These are phyloP conservation scores for Clunio marinus DNA, from an alignment of 2,888 invertebrate genomes.

Conservation along the genomic window DNA sequence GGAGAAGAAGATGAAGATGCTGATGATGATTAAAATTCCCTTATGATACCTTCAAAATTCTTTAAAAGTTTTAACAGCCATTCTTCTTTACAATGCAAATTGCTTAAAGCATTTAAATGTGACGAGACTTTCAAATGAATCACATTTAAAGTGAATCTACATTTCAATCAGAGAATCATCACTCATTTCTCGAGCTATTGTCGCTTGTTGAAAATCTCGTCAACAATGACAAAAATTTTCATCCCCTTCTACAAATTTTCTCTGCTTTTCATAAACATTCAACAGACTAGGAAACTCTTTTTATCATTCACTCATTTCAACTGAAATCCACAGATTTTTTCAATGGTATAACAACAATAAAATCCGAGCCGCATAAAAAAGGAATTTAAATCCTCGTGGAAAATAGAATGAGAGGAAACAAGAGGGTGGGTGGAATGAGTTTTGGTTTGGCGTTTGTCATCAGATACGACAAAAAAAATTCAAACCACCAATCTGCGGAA, in stretches of 20 bases:
- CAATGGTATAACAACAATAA: not conserved
- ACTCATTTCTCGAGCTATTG: not conserved
- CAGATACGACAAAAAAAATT: conserved; percentile 30
- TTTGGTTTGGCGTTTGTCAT: conserved; percentile 30
- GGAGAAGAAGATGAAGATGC: not conserved
- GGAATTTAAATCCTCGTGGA: conserved; percentile 32
- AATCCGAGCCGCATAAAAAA: conserved; percentile 28
- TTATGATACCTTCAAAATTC: too few species aligned
- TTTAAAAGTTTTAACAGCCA: too few species aligned
- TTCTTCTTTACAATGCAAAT: too few species aligned
- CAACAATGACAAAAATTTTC: not conserved
- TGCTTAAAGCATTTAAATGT: too few species aligned
- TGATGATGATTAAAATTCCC: not conserved
- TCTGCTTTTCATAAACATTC: not conserved
- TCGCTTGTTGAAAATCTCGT: not conserved
- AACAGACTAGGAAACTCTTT: conserved; percentile 7
- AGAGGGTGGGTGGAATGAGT: conserved; percentile 8
- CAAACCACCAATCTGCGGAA: conserved; percentile 26
- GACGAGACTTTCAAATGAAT: too few species aligned
- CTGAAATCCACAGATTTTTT: conserved; percentile 10
- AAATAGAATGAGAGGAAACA: not conserved
- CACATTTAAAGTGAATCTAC: conserved; percentile 5
- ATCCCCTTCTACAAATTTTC: not conserved
- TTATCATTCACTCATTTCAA: conserved; percentile 10
- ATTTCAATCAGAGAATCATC: conserved; percentile 6